phyloP scores from a whole-genome alignment of 1,140 invertebrate genomes.

The Bombus huntii region DNA sequence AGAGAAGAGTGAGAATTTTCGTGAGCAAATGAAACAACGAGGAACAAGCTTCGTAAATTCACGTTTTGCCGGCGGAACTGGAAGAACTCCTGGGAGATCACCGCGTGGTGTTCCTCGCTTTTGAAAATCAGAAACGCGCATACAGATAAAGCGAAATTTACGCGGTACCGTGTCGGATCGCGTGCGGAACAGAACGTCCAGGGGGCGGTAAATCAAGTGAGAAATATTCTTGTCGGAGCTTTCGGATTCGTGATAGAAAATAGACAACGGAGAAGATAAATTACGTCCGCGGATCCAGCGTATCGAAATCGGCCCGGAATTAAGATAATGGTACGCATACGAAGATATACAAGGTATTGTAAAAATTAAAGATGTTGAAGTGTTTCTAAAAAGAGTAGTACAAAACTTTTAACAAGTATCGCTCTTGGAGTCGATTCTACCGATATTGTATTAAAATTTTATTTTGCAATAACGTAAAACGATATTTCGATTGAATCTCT shows the following conservation, averaged over 20 bases:
- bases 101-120: neutral
- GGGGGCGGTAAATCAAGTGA: slow-evolving; percentile 14
- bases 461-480: no score
- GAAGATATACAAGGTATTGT: no score
- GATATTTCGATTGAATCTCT: no score
- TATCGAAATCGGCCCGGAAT: neutral
- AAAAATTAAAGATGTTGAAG: neutral
- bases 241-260: neutral
- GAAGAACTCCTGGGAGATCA: neutral
- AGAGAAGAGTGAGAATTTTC: neutral
- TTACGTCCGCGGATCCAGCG: no score
- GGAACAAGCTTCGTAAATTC: neutral
- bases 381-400: no score
- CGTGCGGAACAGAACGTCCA: neutral
- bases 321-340: neutral
- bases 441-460: no score
- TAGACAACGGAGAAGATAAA: neutral
- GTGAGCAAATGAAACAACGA: neutral
- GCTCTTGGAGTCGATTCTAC: neutral
- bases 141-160: slow-evolving; percentile 31
- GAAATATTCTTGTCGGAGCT: neutral
- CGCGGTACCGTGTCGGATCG: slow-evolving; percentile 12
- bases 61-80: no score
- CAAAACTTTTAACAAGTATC: neutral
- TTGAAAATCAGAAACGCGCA: slow-evolving; percentile 12